Evolutionary conservation across 2,113 vertebrate genomes (phyloP).

Genomic region (Glaucidium brasilianum): DNA sequence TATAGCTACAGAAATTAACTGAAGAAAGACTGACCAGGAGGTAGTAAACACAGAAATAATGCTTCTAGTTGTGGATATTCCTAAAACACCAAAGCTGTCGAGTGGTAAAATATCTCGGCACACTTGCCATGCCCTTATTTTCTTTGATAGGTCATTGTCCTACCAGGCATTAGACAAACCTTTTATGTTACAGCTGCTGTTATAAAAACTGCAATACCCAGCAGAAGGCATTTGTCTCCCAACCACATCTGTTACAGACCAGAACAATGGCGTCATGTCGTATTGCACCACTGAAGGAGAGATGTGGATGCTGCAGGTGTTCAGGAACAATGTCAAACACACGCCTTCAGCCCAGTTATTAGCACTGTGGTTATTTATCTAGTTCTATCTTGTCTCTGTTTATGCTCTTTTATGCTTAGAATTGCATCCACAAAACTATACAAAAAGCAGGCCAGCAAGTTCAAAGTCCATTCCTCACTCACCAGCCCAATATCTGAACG

Average conservation of each 20-base stretch:
- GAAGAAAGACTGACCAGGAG: background rate
- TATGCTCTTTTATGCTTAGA: background rate
- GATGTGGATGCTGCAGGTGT: background rate
- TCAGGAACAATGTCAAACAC: background rate
- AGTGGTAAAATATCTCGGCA: background rate
- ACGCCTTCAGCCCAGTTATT: background rate
- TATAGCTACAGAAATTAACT: background rate
- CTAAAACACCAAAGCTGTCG: background rate
- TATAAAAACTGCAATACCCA: background rate
- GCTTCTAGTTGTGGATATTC: background rate
- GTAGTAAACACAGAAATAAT: background rate
- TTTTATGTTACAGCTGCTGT: background rate
- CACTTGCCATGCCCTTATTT: background rate
- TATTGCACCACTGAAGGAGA: background rate
- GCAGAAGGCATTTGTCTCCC: background rate
- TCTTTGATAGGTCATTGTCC: background rate
- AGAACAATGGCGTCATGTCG: background rate
- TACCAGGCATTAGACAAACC: background rate
- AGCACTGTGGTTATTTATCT: background rate
- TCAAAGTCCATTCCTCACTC: conserved; percentile 22
- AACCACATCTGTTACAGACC: background rate
- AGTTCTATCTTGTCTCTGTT: background rate
- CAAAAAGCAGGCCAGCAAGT: background rate
- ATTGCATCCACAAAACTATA: background rate
- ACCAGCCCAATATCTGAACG: conserved; percentile 95